Conservation (phyloP, 2,113 vertebrate genomes). For the Odontophorus gujanensis region DNA sequence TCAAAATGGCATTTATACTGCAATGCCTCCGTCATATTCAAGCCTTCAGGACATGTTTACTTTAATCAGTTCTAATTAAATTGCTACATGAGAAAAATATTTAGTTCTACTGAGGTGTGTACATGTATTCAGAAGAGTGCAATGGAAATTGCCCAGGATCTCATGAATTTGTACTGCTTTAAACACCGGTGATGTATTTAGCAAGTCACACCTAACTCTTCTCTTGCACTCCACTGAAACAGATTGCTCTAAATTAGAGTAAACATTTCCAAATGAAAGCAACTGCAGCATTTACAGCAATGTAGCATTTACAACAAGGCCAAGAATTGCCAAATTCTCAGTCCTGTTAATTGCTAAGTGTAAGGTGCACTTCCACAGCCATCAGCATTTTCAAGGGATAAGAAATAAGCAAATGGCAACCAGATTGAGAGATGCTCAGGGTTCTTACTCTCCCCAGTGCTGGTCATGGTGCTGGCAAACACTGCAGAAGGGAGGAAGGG, state of each 20-base stretch:
- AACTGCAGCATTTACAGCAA: background rate
- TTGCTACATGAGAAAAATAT: constrained; percentile 23
- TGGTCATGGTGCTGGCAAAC: background rate
- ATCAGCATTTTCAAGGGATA: background rate
- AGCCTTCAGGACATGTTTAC: constrained; percentile 19
- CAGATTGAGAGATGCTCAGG: background rate
- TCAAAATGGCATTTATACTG: constrained; percentile 16
- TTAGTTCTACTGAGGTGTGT: background rate
- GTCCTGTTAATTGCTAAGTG: background rate
- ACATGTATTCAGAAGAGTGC: background rate
- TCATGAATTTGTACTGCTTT: background rate
- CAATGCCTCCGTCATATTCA: background rate
- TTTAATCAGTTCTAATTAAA: constrained; percentile 39
- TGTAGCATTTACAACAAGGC: background rate
- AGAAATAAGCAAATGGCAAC: background rate
- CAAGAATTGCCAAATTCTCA: background rate
- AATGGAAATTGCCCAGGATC: background rate
- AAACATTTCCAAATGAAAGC: background rate
- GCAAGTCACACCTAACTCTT: background rate
- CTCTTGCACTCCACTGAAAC: background rate
- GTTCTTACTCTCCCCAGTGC: background rate
- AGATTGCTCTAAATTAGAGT: background rate
- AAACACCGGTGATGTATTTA: background rate
- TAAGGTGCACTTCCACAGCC: background rate
- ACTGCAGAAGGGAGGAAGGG: background rate